Evolutionary conservation across 2,113 vertebrate species (phyloP).

Genomic region (Leucopsar rothschildi): DNA sequence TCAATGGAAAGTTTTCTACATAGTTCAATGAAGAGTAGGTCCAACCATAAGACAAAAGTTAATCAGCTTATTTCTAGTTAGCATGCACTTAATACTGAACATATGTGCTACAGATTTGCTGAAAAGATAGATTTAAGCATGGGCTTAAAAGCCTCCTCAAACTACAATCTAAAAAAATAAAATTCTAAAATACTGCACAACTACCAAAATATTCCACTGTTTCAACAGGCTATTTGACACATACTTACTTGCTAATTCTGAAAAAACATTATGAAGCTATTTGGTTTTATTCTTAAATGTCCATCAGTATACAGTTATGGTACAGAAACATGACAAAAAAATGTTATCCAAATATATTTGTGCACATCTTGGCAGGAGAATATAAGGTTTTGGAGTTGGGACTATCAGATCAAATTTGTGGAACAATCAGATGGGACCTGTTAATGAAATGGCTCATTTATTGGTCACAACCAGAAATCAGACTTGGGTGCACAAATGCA

Average conservation of each 20-base stretch:
- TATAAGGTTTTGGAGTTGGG: not conserved
- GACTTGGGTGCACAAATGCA: not conserved
- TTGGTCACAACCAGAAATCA: not conserved
- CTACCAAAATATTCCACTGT: not conserved
- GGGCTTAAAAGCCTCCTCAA: not conserved
- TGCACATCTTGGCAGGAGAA: not conserved
- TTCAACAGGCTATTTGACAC: not conserved
- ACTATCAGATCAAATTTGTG: not conserved
- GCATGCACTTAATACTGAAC: slow-evolving; percentile 28
- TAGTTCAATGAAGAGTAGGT: not conserved
- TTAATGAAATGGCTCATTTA: not conserved
- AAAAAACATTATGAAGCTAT: not conserved
- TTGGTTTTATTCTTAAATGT: not conserved
- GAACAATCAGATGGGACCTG: not conserved
- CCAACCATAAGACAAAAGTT: not conserved
- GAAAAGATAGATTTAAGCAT: not conserved
- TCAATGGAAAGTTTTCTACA: not conserved
- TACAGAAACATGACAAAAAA: not conserved
- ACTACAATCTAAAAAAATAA: not conserved
- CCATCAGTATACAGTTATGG: not conserved
- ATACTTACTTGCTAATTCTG: not conserved
- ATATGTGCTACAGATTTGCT: not conserved
- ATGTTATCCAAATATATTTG: not conserved
- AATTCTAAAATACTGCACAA: not conserved
- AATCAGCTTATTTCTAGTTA: slow-evolving; percentile 41